A percentile compares a stretch with the other conserved stretches of the same genome.
Conservation (phyloP, 2,888 invertebrate species). For the Xanthostigma xanthostigma region DNA sequence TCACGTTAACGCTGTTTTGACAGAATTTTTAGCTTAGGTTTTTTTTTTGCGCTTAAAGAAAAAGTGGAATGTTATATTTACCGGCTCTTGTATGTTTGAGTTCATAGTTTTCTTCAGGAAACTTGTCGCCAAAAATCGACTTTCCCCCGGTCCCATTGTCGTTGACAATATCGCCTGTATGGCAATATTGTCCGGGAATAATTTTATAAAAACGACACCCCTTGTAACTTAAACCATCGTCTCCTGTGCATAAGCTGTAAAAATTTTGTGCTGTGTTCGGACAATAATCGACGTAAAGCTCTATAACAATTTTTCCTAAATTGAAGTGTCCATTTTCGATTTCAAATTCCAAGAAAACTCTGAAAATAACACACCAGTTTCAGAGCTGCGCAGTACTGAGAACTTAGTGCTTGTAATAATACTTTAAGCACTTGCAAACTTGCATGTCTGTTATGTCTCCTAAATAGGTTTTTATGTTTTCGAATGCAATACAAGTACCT, state of each 20-base stretch:
- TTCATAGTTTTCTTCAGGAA: slow-evolving; percentile 30
- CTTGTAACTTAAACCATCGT: slow-evolving; percentile 21
- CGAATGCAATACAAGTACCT: no score
- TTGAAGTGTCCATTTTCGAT: slow-evolving; percentile 19
- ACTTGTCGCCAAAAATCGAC: slow-evolving; percentile 32
- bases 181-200: slow-evolving; percentile 31
- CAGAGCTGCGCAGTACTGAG: no score
- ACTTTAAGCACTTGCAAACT: no score
- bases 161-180: slow-evolving; percentile 36
- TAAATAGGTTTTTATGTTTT: no score
- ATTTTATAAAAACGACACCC: slow-evolving; percentile 30
- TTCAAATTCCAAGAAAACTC: slow-evolving; percentile 26
- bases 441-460: no score
- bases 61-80: slow-evolving; percentile 6
- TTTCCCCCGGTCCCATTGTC: slow-evolving; percentile 33
- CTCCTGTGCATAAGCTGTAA: slow-evolving; percentile 22
- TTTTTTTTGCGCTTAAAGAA: neutral
- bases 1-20: no score
- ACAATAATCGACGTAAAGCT: slow-evolving; percentile 26
- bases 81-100: slow-evolving; percentile 31
- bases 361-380: slow-evolving; percentile 10
- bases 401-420: no score
- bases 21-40: neutral
- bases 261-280: slow-evolving; percentile 29
- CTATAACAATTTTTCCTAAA: slow-evolving; percentile 25